Conservation (phyloP, 2,797 vertebrate genomes). For the Oceanodroma leucorhoa region DNA sequence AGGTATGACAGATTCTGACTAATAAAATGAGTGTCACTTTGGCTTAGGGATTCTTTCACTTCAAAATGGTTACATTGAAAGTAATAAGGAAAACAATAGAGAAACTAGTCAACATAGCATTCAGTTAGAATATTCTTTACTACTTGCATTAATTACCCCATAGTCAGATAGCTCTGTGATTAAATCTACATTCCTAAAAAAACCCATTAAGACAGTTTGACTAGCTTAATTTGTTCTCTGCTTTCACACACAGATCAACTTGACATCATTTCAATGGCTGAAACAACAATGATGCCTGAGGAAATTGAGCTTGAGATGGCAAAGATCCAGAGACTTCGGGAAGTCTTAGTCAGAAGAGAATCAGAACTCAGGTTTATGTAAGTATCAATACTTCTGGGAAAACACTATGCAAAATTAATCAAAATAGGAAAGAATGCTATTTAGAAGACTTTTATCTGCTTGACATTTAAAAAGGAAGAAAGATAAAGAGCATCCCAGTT, state of each 20-base stretch:
- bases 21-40: neutral
- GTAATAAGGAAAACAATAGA: neutral
- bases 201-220: neutral
- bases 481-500: constrained; percentile 69
- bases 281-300: constrained; percentile 93
- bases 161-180: neutral
- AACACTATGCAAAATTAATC: constrained; percentile 42
- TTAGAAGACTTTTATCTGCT: constrained; percentile 28
- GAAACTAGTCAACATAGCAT: neutral
- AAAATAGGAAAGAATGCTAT: neutral
- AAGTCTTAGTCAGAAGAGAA: constrained; percentile 95
- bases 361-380: constrained; percentile 98
- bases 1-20: neutral
- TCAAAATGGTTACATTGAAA: neutral
- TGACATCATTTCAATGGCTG: constrained; percentile 94
- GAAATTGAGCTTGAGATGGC: constrained; percentile 97
- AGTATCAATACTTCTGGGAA: constrained; percentile 71
- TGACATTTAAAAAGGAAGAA: constrained; percentile 74
- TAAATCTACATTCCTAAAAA: constrained; percentile 11
- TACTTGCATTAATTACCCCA: neutral
- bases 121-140: neutral
- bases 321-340: constrained; percentile 93
- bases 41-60: neutral
- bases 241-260: constrained; percentile 81
- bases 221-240: constrained; percentile 1